Base-by-base conservation (phyloP, 2,888 invertebrate genomes). In the Tiliacea citrago region DNA sequence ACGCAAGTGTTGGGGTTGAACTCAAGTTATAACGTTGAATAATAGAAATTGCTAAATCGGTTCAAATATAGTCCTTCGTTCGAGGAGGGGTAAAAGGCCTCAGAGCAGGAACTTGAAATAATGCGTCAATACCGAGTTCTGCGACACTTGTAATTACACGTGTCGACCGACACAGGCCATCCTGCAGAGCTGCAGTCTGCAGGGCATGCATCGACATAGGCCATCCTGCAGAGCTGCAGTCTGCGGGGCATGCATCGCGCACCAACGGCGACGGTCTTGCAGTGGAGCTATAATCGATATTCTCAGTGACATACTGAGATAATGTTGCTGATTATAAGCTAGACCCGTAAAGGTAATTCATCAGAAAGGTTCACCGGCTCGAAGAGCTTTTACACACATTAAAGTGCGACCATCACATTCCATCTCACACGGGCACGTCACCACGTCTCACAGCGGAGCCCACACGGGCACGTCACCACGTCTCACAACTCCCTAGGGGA, bases 1-100 rank as follows among this genome's bases (percentile, higher is more conserved):
- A 84, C 67, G 35, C 83, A 66, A 80, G 76, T 62, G 68, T 80
- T 53, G 61, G 82, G 85, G 72, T 63, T 55, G 67, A 29, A 45
- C 58, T 49, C 55, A 2, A 35, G 24, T 63, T 60, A 55, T 39
- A 57, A 58, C 70, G 70, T 60, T 79, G 60, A 62, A 75, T 79
- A 69, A 58, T 61, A 72, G 66, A 58, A 60, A 53, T 21, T 29
- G 1, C 13, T 39, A 18, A 24, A 21, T 73, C 13, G 74, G 16
- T 57, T 57, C 16, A 21, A 29, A 62, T 62, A 62, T 16, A n/a
- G 42, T n/a, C n/a, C n/a, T 39, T 13, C n/a, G 61, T 24, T 42
- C 29, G 35, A 55, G 35, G 39, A n/a, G 61, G 53, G 57, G 2
- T 16, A 29, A 29, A 45, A 35, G 13, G 45, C 42, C 21, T 18